Evolutionary conservation across 2,797 vertebrate genomes (phyloP), one percentile per base, ranked within the genome.

Genomic region (Netta rufina): DNA sequence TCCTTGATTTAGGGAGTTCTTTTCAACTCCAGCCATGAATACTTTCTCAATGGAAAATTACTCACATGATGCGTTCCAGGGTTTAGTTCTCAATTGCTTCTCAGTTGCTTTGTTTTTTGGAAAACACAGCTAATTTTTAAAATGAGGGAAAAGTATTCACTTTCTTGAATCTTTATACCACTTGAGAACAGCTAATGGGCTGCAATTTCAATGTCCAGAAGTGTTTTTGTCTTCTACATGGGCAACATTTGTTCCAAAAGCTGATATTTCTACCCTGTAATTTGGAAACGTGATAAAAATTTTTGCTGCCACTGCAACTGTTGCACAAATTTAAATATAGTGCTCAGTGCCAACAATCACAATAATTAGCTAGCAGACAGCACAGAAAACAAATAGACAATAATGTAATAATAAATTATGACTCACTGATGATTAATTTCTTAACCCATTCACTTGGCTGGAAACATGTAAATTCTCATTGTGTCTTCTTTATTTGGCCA

Each of bases 101-200:
- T 75, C 60, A 43, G 39, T 84, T 73, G n/a, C 53, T 82, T 72
- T 45, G 25, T 43, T 82, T 78, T 83, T 56, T 51, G 24, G 71
- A 33, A 84, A 88, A 54, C 25, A 51, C 3, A 71, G 11, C 20
- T 38, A 13, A 22, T 62, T 30, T 76, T n/a, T 12, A 64, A 77
- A 76, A 39, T 0, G 2, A 11, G 9, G 2, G 3, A 0, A 1
- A 10, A 32, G 30, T 41, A 39, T 3, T 5, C 5, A 1, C n/a
- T 76, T 80, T 77, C 28, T 49, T 69, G 56, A 54, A 61, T 72
- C 7, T 56, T 75, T 36, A 28, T 7, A 4, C 54, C 36, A 6
- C 65, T 91, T 19, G 77, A 69, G 33, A 84, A 20, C 18, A 78
- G 8, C 36, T 74, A 20, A 54, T 54, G 12, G 25, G 8, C 27